Evolutionary conservation across 35 echinoderm and acorn worm species (phyloP), one percentile per base, ranked within the genome.

Genomic region (Heliocidaris tuberculata): DNA sequence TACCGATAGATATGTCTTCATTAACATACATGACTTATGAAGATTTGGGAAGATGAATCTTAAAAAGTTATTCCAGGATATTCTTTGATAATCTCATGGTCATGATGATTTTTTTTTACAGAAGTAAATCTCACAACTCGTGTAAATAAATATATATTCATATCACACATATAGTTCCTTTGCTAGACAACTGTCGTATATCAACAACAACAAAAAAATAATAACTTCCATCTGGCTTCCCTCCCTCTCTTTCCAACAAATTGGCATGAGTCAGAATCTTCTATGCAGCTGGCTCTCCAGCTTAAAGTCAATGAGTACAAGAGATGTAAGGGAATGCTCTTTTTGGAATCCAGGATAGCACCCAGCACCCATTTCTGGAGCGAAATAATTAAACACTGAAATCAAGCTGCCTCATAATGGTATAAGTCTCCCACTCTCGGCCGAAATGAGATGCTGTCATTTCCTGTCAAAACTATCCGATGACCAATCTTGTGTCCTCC

Each of bases 391-490:
- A 78, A 78, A 78, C 65, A 78, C 65, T 78, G 65, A 78, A 78
- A 78, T 78, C 65, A 78, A 78, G 65, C 65, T 78, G 7, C 7
- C 65, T 78, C 65, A 78, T 78, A 78, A 78, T 78, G 65, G 65
- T 78, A 27, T 78, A 78, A 78, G 65, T 78, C 65, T 78, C 65
- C 35, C 65, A 78, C 65, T 78, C 65, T 78, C 7, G 65, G 65
- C 27, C 65, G 65, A 78, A 78, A 78, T 78, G 65, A 78, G 65
- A 78, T 78, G 65, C 65, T 78, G 65, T 78, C 65, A n/a, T 78
- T 78, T 78, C 65, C 65, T 78, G 65, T 78, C 27, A n/a, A 78
- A 78, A 78, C 65, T 78, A 78, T 78, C 65, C 21, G 65, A 78
- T 78, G 65, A 78, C 65, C 65, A 78, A 78, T 78, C 65, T 8